Percentiles rank a stretch among this genome's conserved stretches.
phyloP scores from a whole-genome alignment of 2,113 vertebrate genomes.

The Ranitomeya variabilis region DNA sequence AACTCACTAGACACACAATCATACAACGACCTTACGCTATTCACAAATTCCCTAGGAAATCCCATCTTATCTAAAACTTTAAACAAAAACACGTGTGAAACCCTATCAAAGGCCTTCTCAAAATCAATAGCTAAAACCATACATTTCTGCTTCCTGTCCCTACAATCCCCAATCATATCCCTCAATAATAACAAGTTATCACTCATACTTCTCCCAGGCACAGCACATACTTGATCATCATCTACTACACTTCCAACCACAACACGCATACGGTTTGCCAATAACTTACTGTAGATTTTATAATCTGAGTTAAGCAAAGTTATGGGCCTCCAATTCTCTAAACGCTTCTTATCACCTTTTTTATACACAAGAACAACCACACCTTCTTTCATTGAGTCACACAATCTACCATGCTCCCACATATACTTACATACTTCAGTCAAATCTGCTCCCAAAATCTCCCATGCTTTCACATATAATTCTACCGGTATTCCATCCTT shows the following conservation, averaged over 20 bases:
- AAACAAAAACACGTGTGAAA: no score
- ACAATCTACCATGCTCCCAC: neutral
- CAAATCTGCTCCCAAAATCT: neutral
- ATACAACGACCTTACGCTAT: neutral
- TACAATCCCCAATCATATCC: no score
- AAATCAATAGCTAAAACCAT: no score
- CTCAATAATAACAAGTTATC: neutral
- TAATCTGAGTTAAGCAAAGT: neutral
- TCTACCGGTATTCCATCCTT: slow-evolving; percentile 3
- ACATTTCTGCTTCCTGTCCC: no score
- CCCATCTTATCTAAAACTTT: neutral
- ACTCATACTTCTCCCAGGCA: neutral
- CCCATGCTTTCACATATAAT: neutral
- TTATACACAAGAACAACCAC: neutral
- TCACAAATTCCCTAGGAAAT: neutral
- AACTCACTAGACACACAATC: neutral
- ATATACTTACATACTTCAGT: neutral
- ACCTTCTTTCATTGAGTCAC: neutral
- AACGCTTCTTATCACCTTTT: neutral
- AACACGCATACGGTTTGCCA: neutral
- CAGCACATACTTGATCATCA: no score
- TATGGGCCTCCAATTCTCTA: neutral
- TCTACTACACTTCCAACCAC: neutral
- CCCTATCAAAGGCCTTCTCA: no score
- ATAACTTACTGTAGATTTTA: neutral